A percentile compares a stretch with the other conserved stretches of the same genome.
Conservation (phyloP, 53 echinoderm and acorn worm species). For the Pentamera pediparva region DNA sequence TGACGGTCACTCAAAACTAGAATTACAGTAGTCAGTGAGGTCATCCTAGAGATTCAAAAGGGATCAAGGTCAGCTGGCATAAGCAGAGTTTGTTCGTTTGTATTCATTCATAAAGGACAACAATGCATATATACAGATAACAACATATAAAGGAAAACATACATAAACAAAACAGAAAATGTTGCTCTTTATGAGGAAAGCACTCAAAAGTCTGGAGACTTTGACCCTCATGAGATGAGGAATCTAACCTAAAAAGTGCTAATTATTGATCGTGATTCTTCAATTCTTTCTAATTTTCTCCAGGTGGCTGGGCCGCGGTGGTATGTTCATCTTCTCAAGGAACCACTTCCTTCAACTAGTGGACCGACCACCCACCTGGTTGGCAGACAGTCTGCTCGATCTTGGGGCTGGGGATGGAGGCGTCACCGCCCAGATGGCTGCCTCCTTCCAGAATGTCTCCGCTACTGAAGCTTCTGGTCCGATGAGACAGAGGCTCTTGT, state of each 20-base stretch:
- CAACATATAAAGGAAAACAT: too few species aligned
- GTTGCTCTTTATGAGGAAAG: not conserved
- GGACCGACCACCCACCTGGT: slow-evolving; percentile 47
- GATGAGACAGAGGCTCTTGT: slow-evolving; percentile 75
- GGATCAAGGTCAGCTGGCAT: too few species aligned
- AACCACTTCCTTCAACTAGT: slow-evolving; percentile 64
- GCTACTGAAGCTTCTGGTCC: slow-evolving; percentile 74
- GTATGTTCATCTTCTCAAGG: slow-evolving; percentile 87
- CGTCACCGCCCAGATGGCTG: slow-evolving; percentile 65
- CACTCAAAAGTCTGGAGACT: too few species aligned
- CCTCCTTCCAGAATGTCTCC: slow-evolving; percentile 56
- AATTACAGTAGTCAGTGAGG: too few species aligned
- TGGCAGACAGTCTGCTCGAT: slow-evolving; percentile 63
- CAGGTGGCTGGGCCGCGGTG: slow-evolving; percentile 75
- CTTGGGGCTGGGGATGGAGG: slow-evolving; percentile 92
- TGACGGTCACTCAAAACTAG: too few species aligned
- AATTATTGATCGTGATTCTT: not conserved
- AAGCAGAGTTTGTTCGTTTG: too few species aligned
- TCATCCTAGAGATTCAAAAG: too few species aligned
- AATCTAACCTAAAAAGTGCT: not conserved
- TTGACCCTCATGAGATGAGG: too few species aligned
- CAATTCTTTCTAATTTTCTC: too few species aligned
- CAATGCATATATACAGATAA: too few species aligned
- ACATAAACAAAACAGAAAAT: too few species aligned
- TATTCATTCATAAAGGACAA: too few species aligned